phyloP scores from a whole-genome alignment of 2,797 vertebrate genomes.

The Hoplostethus mediterraneus region DNA sequence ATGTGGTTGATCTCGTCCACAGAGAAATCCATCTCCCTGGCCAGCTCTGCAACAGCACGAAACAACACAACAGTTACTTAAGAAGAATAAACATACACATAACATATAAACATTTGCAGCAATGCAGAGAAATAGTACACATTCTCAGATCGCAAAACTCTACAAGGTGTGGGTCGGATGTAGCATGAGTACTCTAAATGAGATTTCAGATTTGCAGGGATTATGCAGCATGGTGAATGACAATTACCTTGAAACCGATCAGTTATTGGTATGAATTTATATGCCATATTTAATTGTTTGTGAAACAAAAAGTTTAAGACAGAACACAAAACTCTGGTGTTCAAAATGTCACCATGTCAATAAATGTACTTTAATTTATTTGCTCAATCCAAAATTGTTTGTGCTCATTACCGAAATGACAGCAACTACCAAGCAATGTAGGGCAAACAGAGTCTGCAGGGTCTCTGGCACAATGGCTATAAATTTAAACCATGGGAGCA shows the following conservation, averaged over 20 bases:
- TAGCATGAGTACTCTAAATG: background rate
- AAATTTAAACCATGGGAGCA: constrained; percentile 51
- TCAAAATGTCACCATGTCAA: background rate
- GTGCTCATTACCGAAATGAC: background rate
- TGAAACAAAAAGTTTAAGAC: too few species aligned
- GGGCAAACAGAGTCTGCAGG: background rate
- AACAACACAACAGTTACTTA: background rate
- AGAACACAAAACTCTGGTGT: background rate
- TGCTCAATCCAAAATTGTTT: background rate
- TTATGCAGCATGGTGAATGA: background rate
- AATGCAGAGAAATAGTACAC: background rate
- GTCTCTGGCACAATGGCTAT: background rate
- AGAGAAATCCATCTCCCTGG: constrained; percentile 98
- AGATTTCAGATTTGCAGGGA: background rate
- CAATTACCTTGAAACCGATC: background rate
- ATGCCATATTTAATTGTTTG: background rate
- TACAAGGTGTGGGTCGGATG: background rate
- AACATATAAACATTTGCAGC: background rate
- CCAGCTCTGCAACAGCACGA: constrained; percentile 90
- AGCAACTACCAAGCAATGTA: background rate
- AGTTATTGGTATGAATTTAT: background rate
- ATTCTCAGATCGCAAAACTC: background rate
- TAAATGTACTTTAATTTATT: background rate
- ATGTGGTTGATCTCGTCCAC: constrained; percentile 99
- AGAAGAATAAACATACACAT: background rate